Evolutionary conservation across 2,113 vertebrate species (phyloP).

Genomic region (Nannospalax galili): DNA sequence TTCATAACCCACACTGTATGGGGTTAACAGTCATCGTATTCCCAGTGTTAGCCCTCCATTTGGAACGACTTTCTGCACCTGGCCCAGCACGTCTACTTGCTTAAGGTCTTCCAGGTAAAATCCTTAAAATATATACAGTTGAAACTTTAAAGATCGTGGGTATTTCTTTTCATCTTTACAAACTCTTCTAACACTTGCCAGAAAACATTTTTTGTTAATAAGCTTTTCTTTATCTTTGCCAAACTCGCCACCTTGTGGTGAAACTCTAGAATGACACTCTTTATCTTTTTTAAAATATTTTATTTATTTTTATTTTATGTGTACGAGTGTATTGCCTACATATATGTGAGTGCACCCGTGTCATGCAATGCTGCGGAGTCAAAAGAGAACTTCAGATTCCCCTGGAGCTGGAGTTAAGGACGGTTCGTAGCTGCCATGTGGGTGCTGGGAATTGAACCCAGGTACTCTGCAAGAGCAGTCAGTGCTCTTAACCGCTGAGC

Average conservation of each 20-base stretch:
- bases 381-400: no score
- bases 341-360: no score
- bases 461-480: no score
- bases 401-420: no score
- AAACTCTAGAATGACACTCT: neutral
- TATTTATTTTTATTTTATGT: no score
- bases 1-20: neutral
- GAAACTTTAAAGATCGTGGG: neutral
- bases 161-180: neutral
- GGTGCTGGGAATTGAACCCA: no score
- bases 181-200: neutral
- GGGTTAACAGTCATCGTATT: neutral
- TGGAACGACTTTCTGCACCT: neutral
- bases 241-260: conserved; percentile 26
- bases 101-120: neutral
- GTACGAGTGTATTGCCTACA: no score
- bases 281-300: no score
- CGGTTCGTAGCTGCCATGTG: no score
- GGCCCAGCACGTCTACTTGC: neutral
- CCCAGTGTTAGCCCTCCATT: neutral
- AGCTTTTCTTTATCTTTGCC: conserved; percentile 23
- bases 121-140: neutral
- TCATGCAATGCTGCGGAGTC: no score
- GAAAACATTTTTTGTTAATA: neutral
- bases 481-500: no score